Evolutionary conservation across 1,140 invertebrate genomes (phyloP).

Genomic region (Magallana ariakensis): DNA sequence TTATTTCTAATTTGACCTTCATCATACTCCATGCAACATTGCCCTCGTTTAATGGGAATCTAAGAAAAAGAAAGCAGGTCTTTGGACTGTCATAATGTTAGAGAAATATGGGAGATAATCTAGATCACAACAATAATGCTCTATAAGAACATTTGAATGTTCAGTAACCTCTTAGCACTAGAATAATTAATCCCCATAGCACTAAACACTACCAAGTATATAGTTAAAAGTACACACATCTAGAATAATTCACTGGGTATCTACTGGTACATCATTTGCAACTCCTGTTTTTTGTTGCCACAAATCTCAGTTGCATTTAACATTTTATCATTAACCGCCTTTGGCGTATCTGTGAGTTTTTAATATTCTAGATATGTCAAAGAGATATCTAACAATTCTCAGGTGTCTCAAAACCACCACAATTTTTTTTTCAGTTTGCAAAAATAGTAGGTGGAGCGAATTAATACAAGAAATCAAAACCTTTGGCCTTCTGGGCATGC

Average conservation of each 20-base stretch:
- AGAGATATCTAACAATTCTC: neutral
- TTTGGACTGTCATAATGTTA: too few species aligned
- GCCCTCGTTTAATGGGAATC: too few species aligned
- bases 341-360: neutral
- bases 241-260: neutral
- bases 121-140: too few species aligned
- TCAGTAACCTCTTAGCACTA: neutral
- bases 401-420: neutral
- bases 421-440: neutral
- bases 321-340: slow-evolving; percentile 21
- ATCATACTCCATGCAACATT: too few species aligned
- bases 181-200: neutral
- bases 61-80: too few species aligned
- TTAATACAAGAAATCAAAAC: neutral
- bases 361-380: slow-evolving; percentile 3
- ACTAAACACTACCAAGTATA: too few species aligned
- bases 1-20: too few species aligned
- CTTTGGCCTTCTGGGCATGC: slow-evolving; percentile 17
- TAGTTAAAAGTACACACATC: slow-evolving; percentile 25
- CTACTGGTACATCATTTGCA: slow-evolving; percentile 3
- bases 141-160: too few species aligned
- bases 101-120: too few species aligned
- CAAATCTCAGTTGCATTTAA: slow-evolving; percentile 8
- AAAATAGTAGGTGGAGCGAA: neutral
- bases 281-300: neutral